Conservation (phyloP, 2,797 vertebrate species). For the Melanotaenia nigrans region DNA sequence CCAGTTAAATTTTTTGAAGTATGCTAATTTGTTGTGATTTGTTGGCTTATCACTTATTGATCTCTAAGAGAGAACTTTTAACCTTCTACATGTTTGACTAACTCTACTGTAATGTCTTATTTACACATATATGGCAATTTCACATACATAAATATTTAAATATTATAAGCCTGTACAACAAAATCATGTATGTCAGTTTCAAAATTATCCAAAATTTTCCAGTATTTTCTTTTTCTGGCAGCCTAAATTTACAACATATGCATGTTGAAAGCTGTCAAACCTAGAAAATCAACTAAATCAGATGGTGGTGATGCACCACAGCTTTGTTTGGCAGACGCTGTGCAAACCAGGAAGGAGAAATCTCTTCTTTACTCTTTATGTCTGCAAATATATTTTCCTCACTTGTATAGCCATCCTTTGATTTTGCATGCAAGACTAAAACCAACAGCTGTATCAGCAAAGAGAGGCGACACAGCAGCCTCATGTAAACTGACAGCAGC, state of each 20-base stretch:
- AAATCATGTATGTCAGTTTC: too few relatives aligned
- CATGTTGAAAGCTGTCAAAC: neutral
- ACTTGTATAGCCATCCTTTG: neutral
- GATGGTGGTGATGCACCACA: neutral
- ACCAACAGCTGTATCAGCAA: neutral
- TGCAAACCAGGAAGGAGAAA: neutral
- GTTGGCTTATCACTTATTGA: slow-evolving; percentile 35
- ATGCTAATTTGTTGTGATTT: slow-evolving; percentile 38
- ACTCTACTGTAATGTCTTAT: slow-evolving; percentile 11
- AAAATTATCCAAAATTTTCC: neutral
- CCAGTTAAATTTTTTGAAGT: slow-evolving; percentile 23
- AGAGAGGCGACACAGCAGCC: neutral
- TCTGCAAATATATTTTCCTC: neutral
- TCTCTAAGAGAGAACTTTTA: slow-evolving; percentile 18
- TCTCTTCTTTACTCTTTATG: neutral
- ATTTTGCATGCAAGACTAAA: neutral
- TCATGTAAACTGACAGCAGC: neutral
- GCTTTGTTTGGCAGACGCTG: too few relatives aligned
- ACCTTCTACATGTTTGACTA: slow-evolving; percentile 1
- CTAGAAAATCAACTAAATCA: neutral
- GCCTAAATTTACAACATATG: neutral
- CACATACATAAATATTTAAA: too few relatives aligned
- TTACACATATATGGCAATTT: neutral
- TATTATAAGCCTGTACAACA: too few relatives aligned
- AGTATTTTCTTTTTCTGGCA: neutral